Evolutionary conservation across 2,888 invertebrate genomes (phyloP).

Genomic region (Parelbella ahira): DNA sequence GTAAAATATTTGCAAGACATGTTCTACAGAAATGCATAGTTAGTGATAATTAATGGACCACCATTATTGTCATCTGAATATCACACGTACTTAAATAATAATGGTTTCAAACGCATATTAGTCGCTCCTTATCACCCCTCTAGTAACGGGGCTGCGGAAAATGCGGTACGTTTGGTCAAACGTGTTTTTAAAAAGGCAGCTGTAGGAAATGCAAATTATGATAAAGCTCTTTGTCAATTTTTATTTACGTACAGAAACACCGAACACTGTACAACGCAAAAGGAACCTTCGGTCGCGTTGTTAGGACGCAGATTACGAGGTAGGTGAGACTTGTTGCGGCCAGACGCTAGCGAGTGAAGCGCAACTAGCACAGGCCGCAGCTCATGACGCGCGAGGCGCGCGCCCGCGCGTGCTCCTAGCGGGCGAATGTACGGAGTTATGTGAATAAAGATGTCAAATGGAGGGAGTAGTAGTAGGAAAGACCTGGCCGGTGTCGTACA

Average conservation of each 20-base stretch:
- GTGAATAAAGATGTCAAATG: constrained; percentile 6
- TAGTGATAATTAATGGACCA: constrained; percentile 31
- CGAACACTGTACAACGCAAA: constrained; percentile 28
- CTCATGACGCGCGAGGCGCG: background rate
- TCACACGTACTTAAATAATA: constrained; percentile 24
- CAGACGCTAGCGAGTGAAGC: constrained; percentile 7
- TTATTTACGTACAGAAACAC: constrained; percentile 19
- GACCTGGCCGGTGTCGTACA: constrained; percentile 20
- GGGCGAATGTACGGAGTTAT: constrained; percentile 9
- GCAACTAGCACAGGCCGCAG: background rate
- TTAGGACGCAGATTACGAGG: constrained; percentile 28
- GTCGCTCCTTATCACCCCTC: constrained; percentile 28
- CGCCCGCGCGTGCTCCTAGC: background rate
- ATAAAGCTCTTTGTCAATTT: constrained; percentile 21
- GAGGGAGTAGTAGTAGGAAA: constrained; percentile 18
- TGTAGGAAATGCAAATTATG: constrained; percentile 17
- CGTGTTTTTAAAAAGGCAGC: constrained; percentile 15
- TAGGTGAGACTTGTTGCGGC: constrained; percentile 28
- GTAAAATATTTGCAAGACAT: constrained; percentile 29
- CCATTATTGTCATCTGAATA: constrained; percentile 29
- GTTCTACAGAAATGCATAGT: constrained; percentile 28
- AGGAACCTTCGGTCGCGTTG: constrained; percentile 26
- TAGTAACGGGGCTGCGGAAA: constrained; percentile 30
- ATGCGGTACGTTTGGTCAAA: constrained; percentile 26
- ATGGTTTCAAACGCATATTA: constrained; percentile 26